phyloP scores from a whole-genome alignment of 2,888 invertebrate genomes.

The Xylota sylvarum region DNA sequence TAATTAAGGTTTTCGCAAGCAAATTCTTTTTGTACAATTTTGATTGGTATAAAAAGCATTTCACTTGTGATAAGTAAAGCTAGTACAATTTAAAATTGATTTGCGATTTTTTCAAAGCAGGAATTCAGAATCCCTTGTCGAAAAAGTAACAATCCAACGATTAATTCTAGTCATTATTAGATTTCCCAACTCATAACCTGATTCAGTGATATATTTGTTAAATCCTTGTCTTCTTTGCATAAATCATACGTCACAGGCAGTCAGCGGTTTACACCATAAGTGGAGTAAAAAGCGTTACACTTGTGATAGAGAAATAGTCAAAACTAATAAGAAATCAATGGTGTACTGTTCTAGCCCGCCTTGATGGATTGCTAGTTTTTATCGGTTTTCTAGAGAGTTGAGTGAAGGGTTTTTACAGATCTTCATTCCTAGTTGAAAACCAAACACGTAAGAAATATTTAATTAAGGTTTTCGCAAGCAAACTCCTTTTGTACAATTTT shows the following conservation, averaged over 20 bases:
- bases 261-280: neutral
- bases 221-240: too few relatives aligned
- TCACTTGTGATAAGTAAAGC: neutral
- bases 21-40: neutral
- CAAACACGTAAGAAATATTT: constrained; percentile 2
- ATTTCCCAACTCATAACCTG: neutral
- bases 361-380: constrained; percentile 59
- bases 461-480: constrained; percentile 5
- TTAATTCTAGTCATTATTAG: too few relatives aligned
- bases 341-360: constrained; percentile 78
- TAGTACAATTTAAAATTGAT: too few relatives aligned
- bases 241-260: neutral
- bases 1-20: constrained; percentile 7
- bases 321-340: neutral
- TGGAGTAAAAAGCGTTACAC: constrained; percentile 2
- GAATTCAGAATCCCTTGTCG: too few relatives aligned
- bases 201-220: constrained; percentile 5
- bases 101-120: too few relatives aligned
- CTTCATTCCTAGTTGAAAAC: constrained; percentile 62
- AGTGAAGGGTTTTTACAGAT: neutral
- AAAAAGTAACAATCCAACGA: neutral
- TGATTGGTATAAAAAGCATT: neutral
- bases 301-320: constrained; percentile 18
- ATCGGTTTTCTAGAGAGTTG: constrained; percentile 62
- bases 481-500: constrained; percentile 1